Conservation (phyloP, 2,113 vertebrate genomes). For the Aptenodytes forsteri region DNA sequence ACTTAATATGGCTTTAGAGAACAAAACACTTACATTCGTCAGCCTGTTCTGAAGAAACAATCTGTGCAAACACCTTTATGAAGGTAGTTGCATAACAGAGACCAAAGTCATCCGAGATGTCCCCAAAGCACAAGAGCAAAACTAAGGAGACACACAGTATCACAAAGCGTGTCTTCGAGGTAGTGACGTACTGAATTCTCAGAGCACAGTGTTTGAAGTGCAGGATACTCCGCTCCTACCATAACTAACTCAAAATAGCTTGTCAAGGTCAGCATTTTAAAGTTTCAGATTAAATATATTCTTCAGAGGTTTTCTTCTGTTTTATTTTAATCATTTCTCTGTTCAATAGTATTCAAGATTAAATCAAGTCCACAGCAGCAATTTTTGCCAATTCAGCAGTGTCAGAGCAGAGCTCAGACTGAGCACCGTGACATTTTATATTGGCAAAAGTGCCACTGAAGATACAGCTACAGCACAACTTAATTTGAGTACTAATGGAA, state of each 20-base stretch:
- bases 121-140: neutral
- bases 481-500: neutral
- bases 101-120: neutral
- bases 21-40: neutral
- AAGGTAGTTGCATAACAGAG: neutral
- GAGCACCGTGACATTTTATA: rapidly evolving
- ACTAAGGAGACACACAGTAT: rapidly evolving
- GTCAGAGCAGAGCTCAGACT: neutral
- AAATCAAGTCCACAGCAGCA: neutral
- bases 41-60: neutral
- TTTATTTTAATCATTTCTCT: neutral
- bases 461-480: neutral
- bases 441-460: neutral
- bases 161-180: neutral
- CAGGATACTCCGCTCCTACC: neutral
- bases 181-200: rapidly evolving
- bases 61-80: neutral
- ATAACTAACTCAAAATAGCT: neutral
- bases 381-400: neutral
- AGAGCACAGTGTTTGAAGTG: neutral
- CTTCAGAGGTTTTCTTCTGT: neutral
- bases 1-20: neutral
- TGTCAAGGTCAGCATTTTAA: neutral
- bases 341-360: neutral
- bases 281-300: neutral